phyloP scores from a whole-genome alignment of 1,140 invertebrate genomes.

The Arion vulgaris region DNA sequence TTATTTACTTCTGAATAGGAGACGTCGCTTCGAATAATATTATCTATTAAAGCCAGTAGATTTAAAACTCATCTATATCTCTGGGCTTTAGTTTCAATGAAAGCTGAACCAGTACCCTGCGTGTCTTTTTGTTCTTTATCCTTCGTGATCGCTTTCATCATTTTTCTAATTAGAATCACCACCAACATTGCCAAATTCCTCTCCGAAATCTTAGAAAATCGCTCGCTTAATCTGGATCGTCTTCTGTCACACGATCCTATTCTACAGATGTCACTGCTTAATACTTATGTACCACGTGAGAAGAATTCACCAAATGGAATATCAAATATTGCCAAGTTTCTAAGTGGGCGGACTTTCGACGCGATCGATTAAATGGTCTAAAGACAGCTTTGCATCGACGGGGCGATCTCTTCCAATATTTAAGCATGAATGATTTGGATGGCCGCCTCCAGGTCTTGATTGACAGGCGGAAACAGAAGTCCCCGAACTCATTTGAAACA shows the following conservation, averaged over 20 bases:
- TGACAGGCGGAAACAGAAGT: not conserved
- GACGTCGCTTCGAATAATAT: no score
- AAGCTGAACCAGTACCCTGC: no score
- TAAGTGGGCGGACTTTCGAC: conserved; percentile 2
- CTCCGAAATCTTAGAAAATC: no score
- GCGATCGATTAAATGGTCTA: conserved; percentile 4
- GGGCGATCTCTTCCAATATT: conserved; percentile 31
- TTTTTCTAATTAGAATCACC: no score
- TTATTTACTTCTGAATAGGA: no score
- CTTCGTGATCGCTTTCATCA: no score
- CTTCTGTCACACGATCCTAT: not conserved
- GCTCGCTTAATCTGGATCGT: no score
- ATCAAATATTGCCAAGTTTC: not conserved
- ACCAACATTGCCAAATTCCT: no score
- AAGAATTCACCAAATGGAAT: not conserved
- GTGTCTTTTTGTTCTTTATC: no score
- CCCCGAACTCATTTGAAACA: not conserved
- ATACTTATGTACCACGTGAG: not conserved
- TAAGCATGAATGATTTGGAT: conserved; percentile 22
- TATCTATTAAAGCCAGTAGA: no score
- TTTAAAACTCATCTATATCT: no score
- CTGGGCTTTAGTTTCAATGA: no score
- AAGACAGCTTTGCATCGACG: not conserved
- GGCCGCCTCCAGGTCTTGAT: not conserved
- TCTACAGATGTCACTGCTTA: not conserved